Evolutionary conservation across 2,113 vertebrate species (phyloP), one percentile per base, ranked within the genome.

Genomic region (Lipophrys pholis): DNA sequence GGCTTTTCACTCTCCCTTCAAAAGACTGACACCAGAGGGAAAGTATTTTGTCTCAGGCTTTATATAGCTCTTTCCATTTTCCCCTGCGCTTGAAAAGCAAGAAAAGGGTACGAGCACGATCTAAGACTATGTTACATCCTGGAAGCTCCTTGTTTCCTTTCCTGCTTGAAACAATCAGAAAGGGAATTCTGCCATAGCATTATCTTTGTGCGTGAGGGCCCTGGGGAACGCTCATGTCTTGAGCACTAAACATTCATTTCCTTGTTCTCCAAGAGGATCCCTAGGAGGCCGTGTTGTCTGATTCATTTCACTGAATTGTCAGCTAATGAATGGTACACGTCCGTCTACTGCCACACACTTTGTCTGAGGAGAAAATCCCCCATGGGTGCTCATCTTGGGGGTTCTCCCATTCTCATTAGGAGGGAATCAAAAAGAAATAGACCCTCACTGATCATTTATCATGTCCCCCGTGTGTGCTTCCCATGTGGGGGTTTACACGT

Each of bases 321-420:
- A 78, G 76, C 74, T 87, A 83, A 91, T 86, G 84, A 91, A 89
- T 84, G 82, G 83, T 78, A 66, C 21, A 7, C 64, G 73, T 88
- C 85, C 69, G 39, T 83, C 45, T 63, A 60, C 64, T 82, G 83
- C 82, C 80, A 65, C 73, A 61, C 60, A 73, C 73, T 48, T 70
- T 17, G 61, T 51, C 70, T 38, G 70, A 75, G 65, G n/a, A 76
- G 66, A 69, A 81, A 68, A 43, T 42, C 65, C 83, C 84, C 79
- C 59, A 36, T 46, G 85, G 86, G 82, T 50, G 69, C 56, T 69
- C 81, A 53, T 84, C 83, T 71, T 59, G 50, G 82, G 85, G 74
- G 77, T 57, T 86, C 77, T 81, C 64, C 76, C 60, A 78, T 79
- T 87, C 78, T 88, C 85, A 87, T 92, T 91, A 89, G 73, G 69